These are phyloP conservation scores for Athalia cordata DNA, from an alignment of 2,888 invertebrate genomes.

Conservation along the genomic window DNA sequence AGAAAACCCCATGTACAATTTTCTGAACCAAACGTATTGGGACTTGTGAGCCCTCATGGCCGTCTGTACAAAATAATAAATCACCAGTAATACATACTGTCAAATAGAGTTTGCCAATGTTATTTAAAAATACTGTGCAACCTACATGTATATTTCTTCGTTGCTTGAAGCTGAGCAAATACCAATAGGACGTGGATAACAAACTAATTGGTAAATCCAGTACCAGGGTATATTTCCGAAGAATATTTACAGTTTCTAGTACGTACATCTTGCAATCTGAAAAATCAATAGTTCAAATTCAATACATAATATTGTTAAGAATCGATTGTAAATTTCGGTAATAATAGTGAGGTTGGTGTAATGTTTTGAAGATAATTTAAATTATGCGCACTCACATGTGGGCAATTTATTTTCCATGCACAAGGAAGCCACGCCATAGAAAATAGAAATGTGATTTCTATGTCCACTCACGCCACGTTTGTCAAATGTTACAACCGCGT, in stretches of 20 bases:
- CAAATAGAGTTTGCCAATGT: neutral
- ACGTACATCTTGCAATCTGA: slow-evolving; percentile 89
- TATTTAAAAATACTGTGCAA: slow-evolving; percentile 41
- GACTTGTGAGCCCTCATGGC: slow-evolving; percentile 92
- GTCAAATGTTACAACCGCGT: slow-evolving; percentile 95
- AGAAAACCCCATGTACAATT: slow-evolving; percentile 91
- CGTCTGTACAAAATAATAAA: slow-evolving; percentile 70
- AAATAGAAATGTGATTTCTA: slow-evolving; percentile 91
- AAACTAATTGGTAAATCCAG: slow-evolving; percentile 90
- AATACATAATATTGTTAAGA: neutral
- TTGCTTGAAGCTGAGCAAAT: slow-evolving; percentile 70
- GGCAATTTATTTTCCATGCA: slow-evolving; percentile 86
- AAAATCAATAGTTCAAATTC: slow-evolving; percentile 63
- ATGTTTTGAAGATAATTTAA: neutral
- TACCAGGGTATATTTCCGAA: slow-evolving; percentile 90
- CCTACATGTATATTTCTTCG: slow-evolving; percentile 66
- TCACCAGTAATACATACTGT: neutral
- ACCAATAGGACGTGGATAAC: slow-evolving; percentile 86
- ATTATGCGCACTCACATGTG: slow-evolving; percentile 77
- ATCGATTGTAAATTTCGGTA: slow-evolving; percentile 4
- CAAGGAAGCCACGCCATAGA: slow-evolving; percentile 87
- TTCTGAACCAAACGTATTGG: slow-evolving; percentile 97
- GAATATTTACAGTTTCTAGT: slow-evolving; percentile 88
- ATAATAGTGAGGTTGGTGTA: neutral
- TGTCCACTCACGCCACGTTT: slow-evolving; percentile 94